phyloP scores from a whole-genome alignment of 2,888 invertebrate species.

The Zygothrica quintamaculata region DNA sequence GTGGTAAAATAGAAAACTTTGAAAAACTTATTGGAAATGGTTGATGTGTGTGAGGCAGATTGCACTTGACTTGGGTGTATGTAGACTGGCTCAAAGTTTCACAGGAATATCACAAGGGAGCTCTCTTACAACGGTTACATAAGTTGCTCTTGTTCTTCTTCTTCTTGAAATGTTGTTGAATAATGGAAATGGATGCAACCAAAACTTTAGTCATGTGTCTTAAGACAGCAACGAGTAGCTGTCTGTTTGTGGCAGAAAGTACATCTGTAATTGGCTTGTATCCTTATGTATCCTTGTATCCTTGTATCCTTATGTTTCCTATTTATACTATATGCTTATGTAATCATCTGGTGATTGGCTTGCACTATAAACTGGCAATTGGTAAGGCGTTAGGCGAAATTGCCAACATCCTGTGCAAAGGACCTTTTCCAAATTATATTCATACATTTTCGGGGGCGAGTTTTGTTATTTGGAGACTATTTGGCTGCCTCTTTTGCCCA shows the following conservation, averaged over 20 bases:
- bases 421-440: conserved; percentile 2
- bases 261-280: too few species aligned
- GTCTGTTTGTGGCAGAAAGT: too few species aligned
- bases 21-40: background rate
- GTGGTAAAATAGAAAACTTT: too few species aligned
- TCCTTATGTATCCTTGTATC: too few species aligned
- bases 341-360: too few species aligned
- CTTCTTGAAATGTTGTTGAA: background rate
- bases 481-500: conserved; percentile 5
- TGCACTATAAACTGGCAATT: too few species aligned
- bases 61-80: conserved; percentile 1
- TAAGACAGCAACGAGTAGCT: too few species aligned
- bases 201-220: too few species aligned
- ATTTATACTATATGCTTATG: too few species aligned
- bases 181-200: background rate
- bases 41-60: conserved; percentile 4
- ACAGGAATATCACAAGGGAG: background rate
- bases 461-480: background rate
- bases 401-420: background rate
- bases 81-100: background rate
- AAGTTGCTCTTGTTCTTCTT: background rate
- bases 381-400: background rate
- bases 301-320: too few species aligned
- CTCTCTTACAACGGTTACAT: background rate
- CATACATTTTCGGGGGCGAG: conserved; percentile 3